Conservation (phyloP, 2,888 invertebrate species). For the Pseudanteris insignis region DNA sequence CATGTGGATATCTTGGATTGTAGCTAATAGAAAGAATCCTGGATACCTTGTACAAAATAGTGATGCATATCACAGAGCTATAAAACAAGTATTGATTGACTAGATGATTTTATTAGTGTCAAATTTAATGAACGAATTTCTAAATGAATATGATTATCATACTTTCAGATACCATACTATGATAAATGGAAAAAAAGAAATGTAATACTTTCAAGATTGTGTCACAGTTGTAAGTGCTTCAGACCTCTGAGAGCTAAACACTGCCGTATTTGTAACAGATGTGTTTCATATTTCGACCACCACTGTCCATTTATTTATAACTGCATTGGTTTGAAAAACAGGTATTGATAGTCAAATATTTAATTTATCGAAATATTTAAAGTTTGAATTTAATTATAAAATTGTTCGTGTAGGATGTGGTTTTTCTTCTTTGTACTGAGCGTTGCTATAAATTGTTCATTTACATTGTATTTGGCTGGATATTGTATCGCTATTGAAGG, state of each 20-base stretch:
- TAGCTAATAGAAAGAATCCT: slow-evolving; percentile 88
- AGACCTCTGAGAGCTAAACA: slow-evolving; percentile 90
- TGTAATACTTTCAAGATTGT: slow-evolving; percentile 81
- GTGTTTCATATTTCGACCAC: slow-evolving; percentile 90
- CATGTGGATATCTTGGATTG: slow-evolving; percentile 94
- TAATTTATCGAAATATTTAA: background rate
- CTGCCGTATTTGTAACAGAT: slow-evolving; percentile 89
- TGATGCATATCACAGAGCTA: slow-evolving; percentile 88
- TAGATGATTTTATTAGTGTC: no score
- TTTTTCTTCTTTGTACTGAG: slow-evolving; percentile 90
- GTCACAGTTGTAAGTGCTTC: slow-evolving; percentile 90
- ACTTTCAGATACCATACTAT: slow-evolving; percentile 80
- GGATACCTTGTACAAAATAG: slow-evolving; percentile 90
- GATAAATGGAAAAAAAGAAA: slow-evolving; percentile 92
- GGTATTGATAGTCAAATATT: slow-evolving; percentile 60
- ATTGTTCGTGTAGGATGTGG: slow-evolving; percentile 77
- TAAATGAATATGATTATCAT: no score
- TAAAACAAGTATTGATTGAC: slow-evolving; percentile 78
- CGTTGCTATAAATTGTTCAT: slow-evolving; percentile 86
- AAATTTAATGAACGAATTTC: no score
- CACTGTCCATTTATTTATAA: slow-evolving; percentile 96
- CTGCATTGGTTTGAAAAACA: slow-evolving; percentile 89
- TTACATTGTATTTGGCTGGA: slow-evolving; percentile 87
- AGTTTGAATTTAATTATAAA: background rate
- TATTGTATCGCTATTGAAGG: slow-evolving; percentile 87